Conservation (phyloP, 53 echinoderm and acorn worm genomes). For the Luidia sarsii region DNA sequence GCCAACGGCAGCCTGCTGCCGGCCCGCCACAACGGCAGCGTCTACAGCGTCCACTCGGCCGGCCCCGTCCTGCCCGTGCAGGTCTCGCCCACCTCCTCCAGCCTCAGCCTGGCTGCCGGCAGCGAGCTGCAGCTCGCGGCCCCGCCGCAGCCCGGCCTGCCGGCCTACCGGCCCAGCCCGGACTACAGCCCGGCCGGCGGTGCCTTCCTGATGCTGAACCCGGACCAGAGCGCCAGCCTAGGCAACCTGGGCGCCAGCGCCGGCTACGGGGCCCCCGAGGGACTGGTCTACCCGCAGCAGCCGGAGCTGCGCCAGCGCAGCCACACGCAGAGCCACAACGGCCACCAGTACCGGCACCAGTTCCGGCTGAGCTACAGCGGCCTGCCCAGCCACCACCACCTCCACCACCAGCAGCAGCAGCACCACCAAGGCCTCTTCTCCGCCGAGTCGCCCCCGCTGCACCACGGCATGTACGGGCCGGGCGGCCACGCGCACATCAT, state of each 20-base stretch:
- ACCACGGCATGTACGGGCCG: conserved; percentile 65
- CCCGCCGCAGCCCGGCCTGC: conserved; percentile 66
- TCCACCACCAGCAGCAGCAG: too few relatives aligned
- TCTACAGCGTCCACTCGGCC: conserved; percentile 85
- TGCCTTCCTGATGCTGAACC: conserved; percentile 63
- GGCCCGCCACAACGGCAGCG: conserved; percentile 68
- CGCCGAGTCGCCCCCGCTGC: conserved; percentile 74
- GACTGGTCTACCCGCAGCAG: conserved; percentile 67
- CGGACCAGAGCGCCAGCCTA: conserved; percentile 88
- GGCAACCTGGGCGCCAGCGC: conserved; percentile 66
- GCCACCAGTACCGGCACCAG: conserved; percentile 67
- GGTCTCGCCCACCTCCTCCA: conserved; percentile 89
- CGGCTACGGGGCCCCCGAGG: conserved; percentile 58
- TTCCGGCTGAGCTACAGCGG: conserved; percentile 84
- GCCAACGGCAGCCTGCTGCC: conserved; percentile 70
- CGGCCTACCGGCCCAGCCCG: conserved; percentile 84
- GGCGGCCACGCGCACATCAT: conserved; percentile 78
- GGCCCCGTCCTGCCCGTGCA: conserved; percentile 79
- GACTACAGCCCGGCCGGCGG: conserved; percentile 81
- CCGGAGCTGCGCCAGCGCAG: conserved; percentile 71
- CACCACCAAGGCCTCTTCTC: conserved; percentile 45
- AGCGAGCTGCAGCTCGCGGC: conserved; percentile 77
- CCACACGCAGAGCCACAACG: conserved; percentile 60
- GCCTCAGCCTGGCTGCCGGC: conserved; percentile 78
- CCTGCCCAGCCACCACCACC: conserved; percentile 53